Base-by-base conservation (phyloP, 2,113 vertebrate genomes). In the Leptocoma aspasia region DNA sequence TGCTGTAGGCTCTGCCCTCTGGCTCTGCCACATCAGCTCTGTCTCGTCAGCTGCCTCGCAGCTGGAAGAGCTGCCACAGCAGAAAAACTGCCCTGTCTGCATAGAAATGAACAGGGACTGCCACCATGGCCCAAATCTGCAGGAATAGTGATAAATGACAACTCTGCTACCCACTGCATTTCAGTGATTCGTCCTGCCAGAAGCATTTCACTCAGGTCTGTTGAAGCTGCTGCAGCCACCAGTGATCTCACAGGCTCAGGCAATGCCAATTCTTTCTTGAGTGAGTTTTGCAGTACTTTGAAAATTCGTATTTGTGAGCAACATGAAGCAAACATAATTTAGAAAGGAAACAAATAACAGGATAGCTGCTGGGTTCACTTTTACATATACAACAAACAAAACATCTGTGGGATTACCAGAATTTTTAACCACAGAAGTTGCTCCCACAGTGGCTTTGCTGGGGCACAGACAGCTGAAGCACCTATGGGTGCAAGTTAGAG, bases 141-240 rank as follows among this genome's bases (percentile, higher is more conserved):
- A 60, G 35, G 37, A 90, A 41, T 5, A 11, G 64, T 49, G 45
- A 63, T 8, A 85, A 92, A 87, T 44, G 42, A 82, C 88, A 54
- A 2, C 86, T 89, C 61, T 54, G 69, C 72, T 82, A 50, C 45
- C 24, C 42, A 7, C 80, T 65, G 57, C 76, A 52, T 61, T 83
- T 77, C 80, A 49, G 54, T 73, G 59, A 68, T 42, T 73, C 0
- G 0, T 69, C 47, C 86, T 49, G 64, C 24, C 89, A 65, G 76
- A 65, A 64, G 61, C 49, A 2, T 80, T 90, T 82, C 35, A 13
- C 65, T 53, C 37, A 14, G 68, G 20, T 68, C 59, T 78, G 27
- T 37, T 6, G 2, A 56, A 61, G 31, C 37, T 19, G 4, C n/a
- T 15, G 4, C 2, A 1, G 27, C 47, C 1, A 0, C 47, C 47